A percentile compares a stretch with the other conserved stretches of the same genome.
Conservation (phyloP, 2,113 vertebrate species). For the Callipepla californica region DNA sequence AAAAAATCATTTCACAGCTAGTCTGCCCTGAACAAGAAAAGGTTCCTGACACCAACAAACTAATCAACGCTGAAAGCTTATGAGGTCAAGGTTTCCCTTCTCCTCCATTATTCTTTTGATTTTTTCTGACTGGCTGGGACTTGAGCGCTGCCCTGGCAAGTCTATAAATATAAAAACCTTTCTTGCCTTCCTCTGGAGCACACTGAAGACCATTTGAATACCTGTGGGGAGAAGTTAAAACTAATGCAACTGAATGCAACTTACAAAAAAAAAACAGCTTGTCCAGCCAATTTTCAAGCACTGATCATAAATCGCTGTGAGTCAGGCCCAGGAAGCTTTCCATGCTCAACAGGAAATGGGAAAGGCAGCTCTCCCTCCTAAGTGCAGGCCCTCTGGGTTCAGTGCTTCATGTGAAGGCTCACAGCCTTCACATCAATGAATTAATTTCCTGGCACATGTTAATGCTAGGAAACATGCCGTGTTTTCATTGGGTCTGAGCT, state of each 20-base stretch:
- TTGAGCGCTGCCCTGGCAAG: background rate
- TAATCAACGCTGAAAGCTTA: conserved; percentile 66
- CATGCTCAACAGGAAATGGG: background rate
- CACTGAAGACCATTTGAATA: conserved; percentile 12
- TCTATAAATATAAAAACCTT: conserved; percentile 44
- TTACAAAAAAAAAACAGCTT: background rate
- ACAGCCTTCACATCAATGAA: background rate
- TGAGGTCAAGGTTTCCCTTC: conserved; percentile 61
- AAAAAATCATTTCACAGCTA: conserved; percentile 32
- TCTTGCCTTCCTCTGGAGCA: background rate
- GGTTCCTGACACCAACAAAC: conserved; percentile 43
- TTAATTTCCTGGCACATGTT: background rate
- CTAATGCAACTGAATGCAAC: background rate
- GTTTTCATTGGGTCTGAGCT: background rate
- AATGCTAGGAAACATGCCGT: background rate
- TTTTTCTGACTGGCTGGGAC: conserved; percentile 43
- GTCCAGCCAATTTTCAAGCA: background rate
- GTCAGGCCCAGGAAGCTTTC: background rate
- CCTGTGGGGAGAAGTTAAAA: background rate
- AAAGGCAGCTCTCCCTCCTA: background rate
- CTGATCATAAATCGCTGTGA: background rate
- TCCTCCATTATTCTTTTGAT: conserved; percentile 48
- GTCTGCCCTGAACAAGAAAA: conserved; percentile 40
- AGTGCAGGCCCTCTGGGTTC: background rate
- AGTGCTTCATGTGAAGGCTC: background rate